Evolutionary conservation across 2,113 vertebrate species (phyloP), one percentile per base, ranked within the genome.

Genomic region (Brachyistius frenatus): DNA sequence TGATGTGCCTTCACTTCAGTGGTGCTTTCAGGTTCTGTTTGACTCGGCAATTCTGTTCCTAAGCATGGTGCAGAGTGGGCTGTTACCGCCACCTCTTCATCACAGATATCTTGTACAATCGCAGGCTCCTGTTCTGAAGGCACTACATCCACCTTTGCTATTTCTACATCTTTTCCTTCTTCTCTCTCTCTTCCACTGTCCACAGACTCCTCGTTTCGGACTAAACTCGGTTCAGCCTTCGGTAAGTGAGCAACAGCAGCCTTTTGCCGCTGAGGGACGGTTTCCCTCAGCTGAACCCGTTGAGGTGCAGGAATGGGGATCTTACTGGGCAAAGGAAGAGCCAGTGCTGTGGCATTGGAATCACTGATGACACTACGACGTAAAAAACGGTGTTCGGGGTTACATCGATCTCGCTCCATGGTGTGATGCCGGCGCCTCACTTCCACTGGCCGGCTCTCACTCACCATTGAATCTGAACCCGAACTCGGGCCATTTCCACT

Each of bases 361-460:
- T 99, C 98, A 76, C 97, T 98, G 91, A 99, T 98, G 86, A 99
- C 98, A 83, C 97, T 99, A 73, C 98, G 97, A 49, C 98, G 97
- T 76, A 99, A 95, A 85, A 99, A 99, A 50, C 98, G 97, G 86
- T 99, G 98, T 88, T 99, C 98, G 0, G 94, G 93, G 63, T 95
- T 55, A 79, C 96, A 96, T 81, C 95, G 96, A 90, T 99, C 97
- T 65, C 98, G 96, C 91, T 99, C 98, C 97, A 99, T 99, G 46
- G 97, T 99, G 94, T 99, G 97, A 86, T 97, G 97, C 70, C 98
- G 96, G 1, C 97, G 96, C 52, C 97, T 96, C 82, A 98, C 96
- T 68, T 98, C 97, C 30, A 83, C 37, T 5, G 90, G 90, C 37
- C 96, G 92, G 68, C 93, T 89, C 81, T 96, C 97, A 39, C 94